Evolutionary conservation across 2,113 vertebrate genomes (phyloP), one percentile per base, ranked within the genome.

Genomic region (Ctenodactylus gundi): DNA sequence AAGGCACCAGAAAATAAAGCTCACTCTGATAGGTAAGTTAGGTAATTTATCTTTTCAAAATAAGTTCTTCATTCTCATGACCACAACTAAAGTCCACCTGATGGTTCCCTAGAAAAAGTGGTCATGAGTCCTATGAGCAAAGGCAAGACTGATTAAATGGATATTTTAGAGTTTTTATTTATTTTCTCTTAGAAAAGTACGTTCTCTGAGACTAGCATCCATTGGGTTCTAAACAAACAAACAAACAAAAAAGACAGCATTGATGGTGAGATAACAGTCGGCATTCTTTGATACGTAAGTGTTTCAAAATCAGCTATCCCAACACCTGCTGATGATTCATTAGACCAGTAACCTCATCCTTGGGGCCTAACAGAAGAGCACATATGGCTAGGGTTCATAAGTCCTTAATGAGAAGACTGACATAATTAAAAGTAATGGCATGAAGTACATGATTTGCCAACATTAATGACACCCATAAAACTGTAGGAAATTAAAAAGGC

Each of bases 1-100:
- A 98, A 98, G 97, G 97, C 97, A 98, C 96, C 96, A 95, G 41
- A 93, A 97, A 96, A 97, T 77, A 92, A 97, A 93, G 49, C 94
- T 90, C 18, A 36, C 31, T 34, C 36, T 73, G 44, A 88, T 36
- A 97, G 51, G 85, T 97, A 97, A 98, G 97, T 96, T 96, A 94
- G 53, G 36, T 92, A 36, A 23, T 68, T 80, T 78, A 73, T 73
- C 65, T 73, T 6, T 29, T 29, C 31, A 62, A 84, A 89, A 72
- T 70, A 36, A 90, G 51, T 58, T 93, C 73, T 94, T 80, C 91
- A 76, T 94, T 90, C 46, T 85, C 67, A 84, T n/a, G 76, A n/a
- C 67, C 27, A 2, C 44, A 90, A 85, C 11, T 77, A 88, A 75
- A 27, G 72, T 82, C 60, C 49, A 62, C 25, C 20, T 84, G 60